These are phyloP conservation scores for Ceryle rudis DNA, from an alignment of 2,797 vertebrate species.

Conservation along the genomic window DNA sequence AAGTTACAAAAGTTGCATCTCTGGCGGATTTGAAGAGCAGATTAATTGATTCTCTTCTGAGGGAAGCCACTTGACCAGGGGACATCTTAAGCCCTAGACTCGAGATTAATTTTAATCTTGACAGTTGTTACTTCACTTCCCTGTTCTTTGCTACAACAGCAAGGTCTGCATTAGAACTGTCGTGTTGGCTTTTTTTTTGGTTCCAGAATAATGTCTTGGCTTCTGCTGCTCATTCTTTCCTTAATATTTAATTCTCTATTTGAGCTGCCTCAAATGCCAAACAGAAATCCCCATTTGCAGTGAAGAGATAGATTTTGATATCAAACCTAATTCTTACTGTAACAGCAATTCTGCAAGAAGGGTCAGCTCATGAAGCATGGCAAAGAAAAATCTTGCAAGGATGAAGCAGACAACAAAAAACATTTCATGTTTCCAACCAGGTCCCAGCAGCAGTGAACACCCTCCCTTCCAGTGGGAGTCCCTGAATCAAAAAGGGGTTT, in stretches of 20 bases:
- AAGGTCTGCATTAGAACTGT: neutral
- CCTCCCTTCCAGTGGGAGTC: neutral
- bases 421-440: neutral
- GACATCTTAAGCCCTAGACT: neutral
- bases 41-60: neutral
- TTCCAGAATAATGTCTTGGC: neutral
- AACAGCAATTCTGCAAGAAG: neutral
- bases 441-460: neutral
- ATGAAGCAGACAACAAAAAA: neutral
- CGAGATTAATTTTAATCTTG: neutral
- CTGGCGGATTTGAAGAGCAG: neutral
- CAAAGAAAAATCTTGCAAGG: neutral
- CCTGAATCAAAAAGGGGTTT: neutral
- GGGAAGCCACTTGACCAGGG: neutral
- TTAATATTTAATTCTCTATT: neutral
- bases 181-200: neutral
- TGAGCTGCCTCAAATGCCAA: neutral
- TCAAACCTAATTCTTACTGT: neutral
- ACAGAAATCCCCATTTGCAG: neutral
- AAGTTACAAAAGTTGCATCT: neutral
- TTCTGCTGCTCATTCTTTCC: neutral
- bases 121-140: neutral
- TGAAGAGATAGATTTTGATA: neutral
- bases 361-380: accelerated
- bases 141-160: neutral